A percentile compares a stretch with the other conserved stretches of the same genome.
Evolutionary conservation across 2,888 invertebrate genomes (phyloP).

Genomic region (Aleiodes testaceus): DNA sequence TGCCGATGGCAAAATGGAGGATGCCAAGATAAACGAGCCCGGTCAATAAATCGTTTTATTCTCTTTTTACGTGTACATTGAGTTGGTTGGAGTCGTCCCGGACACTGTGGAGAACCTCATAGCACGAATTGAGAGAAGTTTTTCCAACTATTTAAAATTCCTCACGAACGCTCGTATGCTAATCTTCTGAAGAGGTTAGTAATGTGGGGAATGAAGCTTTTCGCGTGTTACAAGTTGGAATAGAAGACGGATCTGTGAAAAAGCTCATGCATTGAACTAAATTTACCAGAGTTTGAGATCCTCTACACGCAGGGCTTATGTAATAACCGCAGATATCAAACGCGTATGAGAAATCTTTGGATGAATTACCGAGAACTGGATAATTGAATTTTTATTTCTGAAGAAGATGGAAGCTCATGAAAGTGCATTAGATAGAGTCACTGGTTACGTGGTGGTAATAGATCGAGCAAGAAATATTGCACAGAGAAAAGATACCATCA

Average conservation of each 20-base stretch:
- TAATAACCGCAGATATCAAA: slow-evolving; percentile 8
- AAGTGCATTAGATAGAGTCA: background rate
- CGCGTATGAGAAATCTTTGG: background rate
- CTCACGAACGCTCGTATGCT: slow-evolving; percentile 47
- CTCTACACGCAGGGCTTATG: background rate
- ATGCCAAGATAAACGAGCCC: slow-evolving; percentile 17
- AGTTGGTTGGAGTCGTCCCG: background rate
- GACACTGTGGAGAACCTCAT: background rate
- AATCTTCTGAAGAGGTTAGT: slow-evolving; percentile 40
- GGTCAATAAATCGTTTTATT: slow-evolving; percentile 39
- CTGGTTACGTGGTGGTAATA: slow-evolving; percentile 1
- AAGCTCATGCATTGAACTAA: slow-evolving; percentile 3
- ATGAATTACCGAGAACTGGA: slow-evolving; percentile 22
- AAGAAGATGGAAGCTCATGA: slow-evolving; percentile 32
- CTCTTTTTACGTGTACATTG: background rate
- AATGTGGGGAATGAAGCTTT: slow-evolving; percentile 12
- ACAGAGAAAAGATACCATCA: slow-evolving; percentile 30
- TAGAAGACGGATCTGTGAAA: slow-evolving; percentile 14
- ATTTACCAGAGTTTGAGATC: background rate
- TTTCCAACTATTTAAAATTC: slow-evolving; percentile 52
- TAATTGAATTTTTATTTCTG: slow-evolving; percentile 36
- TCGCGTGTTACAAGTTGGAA: slow-evolving; percentile 24
- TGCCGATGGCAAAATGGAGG: slow-evolving; percentile 29
- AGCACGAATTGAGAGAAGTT: slow-evolving; percentile 30
- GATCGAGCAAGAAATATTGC: slow-evolving; percentile 27